Base-by-base conservation (phyloP, 2,888 invertebrate species). In the Zygothrica quintamaculata region DNA sequence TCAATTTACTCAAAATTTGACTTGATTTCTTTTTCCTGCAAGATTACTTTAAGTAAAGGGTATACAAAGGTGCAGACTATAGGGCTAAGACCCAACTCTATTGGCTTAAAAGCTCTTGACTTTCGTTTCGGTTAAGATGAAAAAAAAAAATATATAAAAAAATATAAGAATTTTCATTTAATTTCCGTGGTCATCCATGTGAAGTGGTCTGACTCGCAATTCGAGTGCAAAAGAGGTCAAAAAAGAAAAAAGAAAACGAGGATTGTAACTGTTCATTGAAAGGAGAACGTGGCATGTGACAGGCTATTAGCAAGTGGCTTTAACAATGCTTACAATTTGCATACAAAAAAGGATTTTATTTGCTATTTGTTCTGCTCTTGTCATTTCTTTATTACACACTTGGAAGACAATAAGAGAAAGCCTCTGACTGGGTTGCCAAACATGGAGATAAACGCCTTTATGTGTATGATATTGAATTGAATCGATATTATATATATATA, bases 161-260 rank as follows among this genome's bases (percentile, higher is more conserved):
- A n/a, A n/a, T n/a, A n/a, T n/a, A n/a, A n/a, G n/a, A n/a, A n/a
- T n/a, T 65, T 77, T 65, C 68, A 84, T 86, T 81, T 86, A 79
- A 84, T 80, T 84, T 74, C 81, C 74, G 77, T 80, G 87, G 87
- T 77, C 77, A 77, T 67, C 58, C 79, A 76, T 52, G 59, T 75
- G 67, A 66, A 81, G 84, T 84, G 84, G 77, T 84, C 81, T 84
- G 81, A 65, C 65, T 69, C 56, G 67, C 64, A 80, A 53, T 66
- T 74, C 74, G 70, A 84, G 70, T 50, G 61, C 51, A 37, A 42
- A 39, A 47, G 39, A 51, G 43, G 47, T n/a, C 34, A 29, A 29
- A 53, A 43, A 40, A 47, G 48, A 26, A 9, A n/a, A 12, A 29
- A 7, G 18, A 6, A 5, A 37, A 18, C 3, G 34, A 15, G 7